Conservation (phyloP, 2,888 invertebrate genomes). For the Calameuta idolon region DNA sequence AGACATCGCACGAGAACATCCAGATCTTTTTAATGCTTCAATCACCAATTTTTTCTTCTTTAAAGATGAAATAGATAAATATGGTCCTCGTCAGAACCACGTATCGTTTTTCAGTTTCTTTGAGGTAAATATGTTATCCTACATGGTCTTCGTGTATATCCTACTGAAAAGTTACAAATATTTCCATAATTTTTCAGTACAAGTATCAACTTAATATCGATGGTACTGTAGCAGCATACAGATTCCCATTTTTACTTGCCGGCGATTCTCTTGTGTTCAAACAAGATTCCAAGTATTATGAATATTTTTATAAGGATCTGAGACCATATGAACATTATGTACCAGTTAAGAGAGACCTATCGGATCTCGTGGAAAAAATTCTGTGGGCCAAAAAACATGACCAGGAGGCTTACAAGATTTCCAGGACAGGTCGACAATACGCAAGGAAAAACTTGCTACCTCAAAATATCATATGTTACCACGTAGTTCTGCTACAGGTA, state of each 20-base stretch:
- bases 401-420: constrained; percentile 74
- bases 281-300: constrained; percentile 93
- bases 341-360: constrained; percentile 83
- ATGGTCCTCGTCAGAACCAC: constrained; percentile 87
- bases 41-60: constrained; percentile 98
- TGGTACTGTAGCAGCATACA: constrained; percentile 96
- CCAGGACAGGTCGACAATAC: constrained; percentile 76
- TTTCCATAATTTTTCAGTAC: constrained; percentile 74
- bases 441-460: constrained; percentile 84
- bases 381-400: constrained; percentile 84
- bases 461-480: constrained; percentile 88
- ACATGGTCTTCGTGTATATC: neutral
- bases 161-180: constrained; percentile 10
- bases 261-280: constrained; percentile 92
- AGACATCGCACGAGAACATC: constrained; percentile 79
- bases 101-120: constrained; percentile 95
- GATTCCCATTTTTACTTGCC: constrained; percentile 90
- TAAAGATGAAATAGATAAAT: constrained; percentile 82
- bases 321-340: constrained; percentile 85
- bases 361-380: constrained; percentile 83
- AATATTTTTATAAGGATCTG: constrained; percentile 89
- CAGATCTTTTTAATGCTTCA: constrained; percentile 88
- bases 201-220: constrained; percentile 96
- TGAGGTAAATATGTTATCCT: constrained; percentile 75
- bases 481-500: constrained; percentile 78